Evolutionary conservation across 2,888 invertebrate genomes (phyloP).

Genomic region (Chrysina gloriosa): DNA sequence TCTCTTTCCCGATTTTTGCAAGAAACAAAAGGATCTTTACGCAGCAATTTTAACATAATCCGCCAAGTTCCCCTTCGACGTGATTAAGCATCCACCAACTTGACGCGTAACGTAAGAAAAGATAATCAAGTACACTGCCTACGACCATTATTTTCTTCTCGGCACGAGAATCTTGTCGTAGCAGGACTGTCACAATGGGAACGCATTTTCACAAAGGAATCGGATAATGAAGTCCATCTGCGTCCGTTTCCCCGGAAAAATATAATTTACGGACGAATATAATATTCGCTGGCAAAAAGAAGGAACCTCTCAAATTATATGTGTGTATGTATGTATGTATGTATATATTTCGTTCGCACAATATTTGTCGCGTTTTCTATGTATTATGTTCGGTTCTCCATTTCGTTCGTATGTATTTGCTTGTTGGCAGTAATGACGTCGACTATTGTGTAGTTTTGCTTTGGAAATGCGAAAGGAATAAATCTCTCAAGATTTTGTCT

Average conservation of each 20-base stretch:
- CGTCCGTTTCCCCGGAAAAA: slow-evolving; percentile 27
- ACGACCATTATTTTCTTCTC: neutral
- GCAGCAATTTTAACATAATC: neutral
- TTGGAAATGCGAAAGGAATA: no score
- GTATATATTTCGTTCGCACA: neutral
- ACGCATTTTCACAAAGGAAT: slow-evolving; percentile 27
- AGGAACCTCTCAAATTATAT: neutral
- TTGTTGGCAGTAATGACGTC: no score
- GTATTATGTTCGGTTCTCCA: no score
- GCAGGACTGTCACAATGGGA: slow-evolving; percentile 20
- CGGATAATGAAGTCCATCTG: slow-evolving; percentile 34
- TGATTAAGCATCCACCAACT: slow-evolving; percentile 7
- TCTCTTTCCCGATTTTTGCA: no score
- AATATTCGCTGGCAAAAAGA: slow-evolving; percentile 16
- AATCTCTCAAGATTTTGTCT: no score
- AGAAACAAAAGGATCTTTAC: no score
- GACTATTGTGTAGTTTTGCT: no score
- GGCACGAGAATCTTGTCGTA: slow-evolving; percentile 1
- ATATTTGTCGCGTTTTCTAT: no score
- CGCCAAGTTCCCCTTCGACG: neutral
- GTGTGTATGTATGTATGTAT: neutral
- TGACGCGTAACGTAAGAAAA: slow-evolving; percentile 11
- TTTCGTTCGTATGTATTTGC: no score
- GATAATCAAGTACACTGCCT: neutral
- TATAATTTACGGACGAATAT: slow-evolving; percentile 30